phyloP scores from a whole-genome alignment of 2,888 invertebrate genomes.

The Ichneumoninae sp. region DNA sequence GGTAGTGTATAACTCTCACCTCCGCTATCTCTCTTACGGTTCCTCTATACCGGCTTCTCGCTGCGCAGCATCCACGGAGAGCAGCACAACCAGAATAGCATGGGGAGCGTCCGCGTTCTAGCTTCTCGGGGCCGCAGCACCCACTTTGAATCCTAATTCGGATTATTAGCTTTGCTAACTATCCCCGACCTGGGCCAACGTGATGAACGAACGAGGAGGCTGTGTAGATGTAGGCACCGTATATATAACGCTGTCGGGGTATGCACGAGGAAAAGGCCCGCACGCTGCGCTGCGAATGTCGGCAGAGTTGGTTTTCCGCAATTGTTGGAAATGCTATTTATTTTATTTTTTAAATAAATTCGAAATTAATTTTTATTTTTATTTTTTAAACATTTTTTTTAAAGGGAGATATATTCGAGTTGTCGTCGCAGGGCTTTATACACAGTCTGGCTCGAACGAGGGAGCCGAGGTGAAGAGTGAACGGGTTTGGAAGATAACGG shows the following conservation, averaged over 20 bases:
- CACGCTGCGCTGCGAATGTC: background rate
- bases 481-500: conserved; percentile 7
- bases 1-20: conserved; percentile 59
- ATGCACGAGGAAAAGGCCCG: background rate
- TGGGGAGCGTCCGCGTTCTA: conserved; percentile 41
- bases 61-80: conserved; percentile 38
- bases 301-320: background rate
- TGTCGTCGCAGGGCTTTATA: background rate
- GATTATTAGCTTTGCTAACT: conserved; percentile 76
- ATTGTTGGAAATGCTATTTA: background rate
- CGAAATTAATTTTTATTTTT: background rate
- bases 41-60: conserved; percentile 45
- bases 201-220: conserved; percentile 62
- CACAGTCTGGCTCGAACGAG: background rate
- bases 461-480: background rate
- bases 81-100: conserved; percentile 33
- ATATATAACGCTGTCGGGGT: background rate
- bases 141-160: conserved; percentile 78
- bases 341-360: background rate
- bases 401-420: background rate
- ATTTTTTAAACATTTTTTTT: background rate
- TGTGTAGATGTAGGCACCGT: background rate
- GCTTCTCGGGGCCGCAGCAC: conserved; percentile 66
- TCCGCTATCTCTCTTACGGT: conserved; percentile 57
- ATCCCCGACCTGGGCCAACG: conserved; percentile 69